These are phyloP conservation scores for Ophioderma brevispina DNA, from an alignment of 35 echinoderm and acorn worm species.

Conservation along the genomic window DNA sequence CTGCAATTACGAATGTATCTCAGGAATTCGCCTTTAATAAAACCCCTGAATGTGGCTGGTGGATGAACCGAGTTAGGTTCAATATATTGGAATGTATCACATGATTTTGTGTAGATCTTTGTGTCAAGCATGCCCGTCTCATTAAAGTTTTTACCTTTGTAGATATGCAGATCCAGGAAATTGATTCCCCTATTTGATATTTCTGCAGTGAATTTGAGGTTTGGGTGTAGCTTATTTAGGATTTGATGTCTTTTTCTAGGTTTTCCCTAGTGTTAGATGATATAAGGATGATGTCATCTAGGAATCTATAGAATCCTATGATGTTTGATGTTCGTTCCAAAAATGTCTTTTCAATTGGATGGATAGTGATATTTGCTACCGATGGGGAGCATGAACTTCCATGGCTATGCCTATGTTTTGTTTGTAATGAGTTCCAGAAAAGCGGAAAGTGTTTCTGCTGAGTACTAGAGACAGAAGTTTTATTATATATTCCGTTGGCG, in stretches of 20 bases:
- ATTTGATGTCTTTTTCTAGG: too few species aligned
- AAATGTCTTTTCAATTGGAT: neutral
- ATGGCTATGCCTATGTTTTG: neutral
- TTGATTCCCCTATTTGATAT: neutral
- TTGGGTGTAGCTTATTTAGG: too few species aligned
- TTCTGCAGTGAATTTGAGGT: neutral
- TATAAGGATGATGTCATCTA: neutral
- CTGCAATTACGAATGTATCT: neutral
- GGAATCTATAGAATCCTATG: neutral
- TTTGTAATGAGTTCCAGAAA: neutral
- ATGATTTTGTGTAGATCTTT: neutral
- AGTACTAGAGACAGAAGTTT: neutral
- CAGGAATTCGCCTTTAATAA: neutral
- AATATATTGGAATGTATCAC: neutral
- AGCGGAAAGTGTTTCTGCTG: neutral
- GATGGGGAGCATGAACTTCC: neutral
- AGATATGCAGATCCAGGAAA: neutral
- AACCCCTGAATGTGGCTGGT: neutral
- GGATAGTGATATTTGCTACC: neutral
- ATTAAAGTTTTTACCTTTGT: neutral
- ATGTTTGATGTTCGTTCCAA: neutral
- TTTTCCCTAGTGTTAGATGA: neutral
- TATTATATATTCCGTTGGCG: neutral
- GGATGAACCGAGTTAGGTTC: neutral
- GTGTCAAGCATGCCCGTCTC: neutral